These are phyloP conservation scores for Choristoneura rosaceana DNA, from an alignment of 2,888 invertebrate genomes.

Conservation along the genomic window DNA sequence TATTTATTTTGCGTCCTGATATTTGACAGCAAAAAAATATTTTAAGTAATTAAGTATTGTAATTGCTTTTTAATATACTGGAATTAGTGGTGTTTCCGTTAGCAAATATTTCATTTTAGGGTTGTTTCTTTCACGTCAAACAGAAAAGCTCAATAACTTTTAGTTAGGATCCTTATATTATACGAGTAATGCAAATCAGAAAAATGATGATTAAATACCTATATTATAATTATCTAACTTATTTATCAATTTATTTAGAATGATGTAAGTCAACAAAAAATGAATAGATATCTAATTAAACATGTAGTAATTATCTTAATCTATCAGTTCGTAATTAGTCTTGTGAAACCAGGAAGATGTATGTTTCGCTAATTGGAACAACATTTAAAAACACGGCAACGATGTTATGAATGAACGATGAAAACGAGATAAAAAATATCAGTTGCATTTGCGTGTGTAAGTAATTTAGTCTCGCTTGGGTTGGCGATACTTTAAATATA, in stretches of 20 bases:
- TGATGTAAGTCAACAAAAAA: background rate
- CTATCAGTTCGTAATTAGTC: background rate
- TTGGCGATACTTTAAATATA: conserved; percentile 48
- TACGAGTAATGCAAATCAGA: too few species aligned
- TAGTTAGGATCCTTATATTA: background rate
- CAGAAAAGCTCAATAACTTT: too few species aligned
- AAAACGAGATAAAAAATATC: conserved; percentile 61
- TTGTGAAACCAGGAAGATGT: conserved; percentile 4
- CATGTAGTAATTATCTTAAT: background rate
- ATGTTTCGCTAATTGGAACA: conserved; percentile 5
- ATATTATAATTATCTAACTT: too few species aligned
- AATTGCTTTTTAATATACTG: too few species aligned
- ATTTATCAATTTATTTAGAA: too few species aligned
- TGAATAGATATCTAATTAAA: background rate
- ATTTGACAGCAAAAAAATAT: background rate
- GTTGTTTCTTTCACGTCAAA: too few species aligned
- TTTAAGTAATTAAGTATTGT: too few species aligned
- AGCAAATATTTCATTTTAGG: too few species aligned
- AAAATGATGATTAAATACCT: too few species aligned
- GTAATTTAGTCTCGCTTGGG: conserved; percentile 68
- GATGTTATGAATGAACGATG: conserved; percentile 41
- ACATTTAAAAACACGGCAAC: background rate
- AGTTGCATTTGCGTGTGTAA: conserved; percentile 64
- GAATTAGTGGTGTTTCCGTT: background rate
- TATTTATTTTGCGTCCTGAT: background rate